Evolutionary conservation across 2,113 vertebrate species (phyloP), one percentile per base, ranked within the genome.

Genomic region (Perccottus glenii): DNA sequence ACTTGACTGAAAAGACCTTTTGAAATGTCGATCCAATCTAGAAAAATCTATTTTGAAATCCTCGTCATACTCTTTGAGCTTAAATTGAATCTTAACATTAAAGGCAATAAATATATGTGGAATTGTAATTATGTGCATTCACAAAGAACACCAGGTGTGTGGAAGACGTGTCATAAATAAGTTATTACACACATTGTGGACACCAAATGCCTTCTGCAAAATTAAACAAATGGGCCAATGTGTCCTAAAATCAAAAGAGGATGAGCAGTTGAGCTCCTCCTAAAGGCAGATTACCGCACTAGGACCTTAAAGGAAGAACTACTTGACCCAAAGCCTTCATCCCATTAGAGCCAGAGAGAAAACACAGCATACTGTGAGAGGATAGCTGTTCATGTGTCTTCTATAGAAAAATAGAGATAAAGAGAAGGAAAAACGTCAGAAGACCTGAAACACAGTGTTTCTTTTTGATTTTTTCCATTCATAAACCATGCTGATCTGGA

Each of bases 291-390:
- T 70, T 60, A 61, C 42, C 71, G 66, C 56, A 48, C 66, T 40
- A 72, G 61, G 70, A 49, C 38, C 10, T 50, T 43, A 36, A 56
- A 58, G 68, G 40, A 48, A 43, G 62, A 16, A 49, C 47, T n/a
- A 46, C 74, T 48, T 80, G 69, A 85, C 81, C 64, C 58, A 11
- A 51, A 75, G 57, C 7, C 45, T 75, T 43, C 64, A 81, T 69
- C 66, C 62, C 57, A 67, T 73, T 79, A 81, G 55, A 75, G 42
- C 15, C 32, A 80, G 7, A 72, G 35, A 71, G 59, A 38, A 35
- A 51, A 53, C 70, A 68, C 70, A 76, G 77, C 59, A 51, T 10
- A 56, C 9, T 51, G 11, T 72, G 35, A 45, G 59, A 70, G 64
- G 15, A n/a, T 14, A 36, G 52, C 14, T 2, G 52, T 38, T 14